phyloP scores from a whole-genome alignment of 1,140 invertebrate genomes.

The Cyphomyrmex costatus region DNA sequence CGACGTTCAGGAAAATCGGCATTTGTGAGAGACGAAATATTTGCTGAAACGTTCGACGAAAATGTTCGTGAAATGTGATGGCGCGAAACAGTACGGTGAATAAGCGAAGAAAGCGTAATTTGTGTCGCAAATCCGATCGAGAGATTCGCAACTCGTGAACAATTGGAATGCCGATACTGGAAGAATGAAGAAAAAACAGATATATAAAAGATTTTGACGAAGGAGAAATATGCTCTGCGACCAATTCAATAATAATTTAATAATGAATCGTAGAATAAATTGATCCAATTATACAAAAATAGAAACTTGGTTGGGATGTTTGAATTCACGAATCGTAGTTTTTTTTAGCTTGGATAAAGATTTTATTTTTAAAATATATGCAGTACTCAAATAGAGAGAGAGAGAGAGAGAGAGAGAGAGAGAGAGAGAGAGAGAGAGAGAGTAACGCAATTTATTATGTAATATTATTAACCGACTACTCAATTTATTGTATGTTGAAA shows the following conservation, averaged over 20 bases:
- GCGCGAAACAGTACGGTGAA: background rate
- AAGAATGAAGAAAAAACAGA: background rate
- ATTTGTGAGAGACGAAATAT: background rate
- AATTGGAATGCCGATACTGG: background rate
- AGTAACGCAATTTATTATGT: background rate
- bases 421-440: too few relatives aligned
- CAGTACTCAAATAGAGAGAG: background rate
- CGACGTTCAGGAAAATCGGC: background rate
- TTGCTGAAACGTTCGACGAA: constrained; percentile 3
- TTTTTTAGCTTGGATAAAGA: background rate
- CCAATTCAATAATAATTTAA: background rate
- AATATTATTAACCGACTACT: background rate
- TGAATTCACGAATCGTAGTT: background rate
- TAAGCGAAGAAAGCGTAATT: background rate
- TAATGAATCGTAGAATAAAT: constrained; percentile 18
- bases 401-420: too few relatives aligned
- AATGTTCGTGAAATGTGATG: background rate
- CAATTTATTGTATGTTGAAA: background rate
- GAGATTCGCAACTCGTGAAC: background rate
- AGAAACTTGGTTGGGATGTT: background rate
- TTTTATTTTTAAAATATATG: background rate
- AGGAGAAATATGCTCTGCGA: background rate
- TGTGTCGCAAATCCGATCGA: constrained; percentile 1
- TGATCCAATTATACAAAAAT: background rate
- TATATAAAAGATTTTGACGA: background rate